A percentile compares a stretch with the other conserved stretches of the same genome.
Conservation (phyloP, 2,113 vertebrate genomes). For the Upupa epops region DNA sequence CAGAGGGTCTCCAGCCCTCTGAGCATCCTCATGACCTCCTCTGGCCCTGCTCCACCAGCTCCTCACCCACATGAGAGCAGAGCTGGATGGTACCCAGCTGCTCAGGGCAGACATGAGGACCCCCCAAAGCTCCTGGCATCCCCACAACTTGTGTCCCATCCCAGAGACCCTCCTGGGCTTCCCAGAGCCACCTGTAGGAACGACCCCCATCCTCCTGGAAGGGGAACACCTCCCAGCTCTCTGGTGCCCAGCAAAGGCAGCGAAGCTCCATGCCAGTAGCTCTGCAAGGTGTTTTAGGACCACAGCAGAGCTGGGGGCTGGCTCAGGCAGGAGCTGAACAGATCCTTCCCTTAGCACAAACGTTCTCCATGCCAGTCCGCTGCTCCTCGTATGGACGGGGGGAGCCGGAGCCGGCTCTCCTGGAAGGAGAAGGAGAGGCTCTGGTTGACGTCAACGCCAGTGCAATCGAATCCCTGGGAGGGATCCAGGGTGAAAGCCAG, state of each 20-base stretch:
- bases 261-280: background rate
- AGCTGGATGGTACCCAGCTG: background rate
- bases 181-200: background rate
- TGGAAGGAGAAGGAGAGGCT: background rate
- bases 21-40: too few species aligned
- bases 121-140: background rate
- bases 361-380: too few species aligned
- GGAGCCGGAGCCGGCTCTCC: accelerated
- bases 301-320: background rate
- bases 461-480: background rate
- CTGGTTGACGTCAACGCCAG: accelerated
- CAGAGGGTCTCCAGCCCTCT: too few species aligned
- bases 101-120: background rate
- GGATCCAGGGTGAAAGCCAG: background rate
- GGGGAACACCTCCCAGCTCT: background rate
- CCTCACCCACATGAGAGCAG: background rate
- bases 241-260: background rate
- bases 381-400: background rate
- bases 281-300: background rate
- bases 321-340: background rate
- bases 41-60: too few species aligned
- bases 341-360: background rate
- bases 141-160: accelerated
- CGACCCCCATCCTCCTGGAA: background rate
- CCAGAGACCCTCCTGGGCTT: background rate